phyloP scores from a whole-genome alignment of 2,888 invertebrate species.

The Stegophylla sp. region DNA sequence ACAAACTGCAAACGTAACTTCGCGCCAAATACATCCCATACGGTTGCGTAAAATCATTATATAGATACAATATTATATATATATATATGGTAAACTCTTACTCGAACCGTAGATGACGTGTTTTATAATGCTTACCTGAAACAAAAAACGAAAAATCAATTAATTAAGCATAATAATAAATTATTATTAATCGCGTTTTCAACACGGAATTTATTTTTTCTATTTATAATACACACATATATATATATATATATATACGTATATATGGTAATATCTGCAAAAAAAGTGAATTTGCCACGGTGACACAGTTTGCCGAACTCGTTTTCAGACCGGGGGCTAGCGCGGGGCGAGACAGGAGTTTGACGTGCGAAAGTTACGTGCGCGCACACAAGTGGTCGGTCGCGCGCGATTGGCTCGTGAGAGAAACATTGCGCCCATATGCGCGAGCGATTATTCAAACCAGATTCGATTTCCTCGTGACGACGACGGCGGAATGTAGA shows the following conservation, averaged over 20 bases:
- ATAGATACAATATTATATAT: not conserved
- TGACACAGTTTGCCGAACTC: slow-evolving; percentile 37
- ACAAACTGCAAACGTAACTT: not conserved
- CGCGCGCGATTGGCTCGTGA: not conserved
- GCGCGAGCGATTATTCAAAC: not conserved
- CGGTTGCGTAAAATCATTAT: not conserved
- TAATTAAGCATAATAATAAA: no score
- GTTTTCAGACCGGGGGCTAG: slow-evolving; percentile 29
- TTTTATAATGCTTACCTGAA: not conserved
- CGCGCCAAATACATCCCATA: not conserved
- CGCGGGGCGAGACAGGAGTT: not conserved
- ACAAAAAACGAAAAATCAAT: slow-evolving; percentile 10
- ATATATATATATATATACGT: not conserved
- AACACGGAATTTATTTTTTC: not conserved
- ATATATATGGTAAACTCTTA: not conserved
- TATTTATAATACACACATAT: not conserved
- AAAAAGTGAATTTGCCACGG: not conserved
- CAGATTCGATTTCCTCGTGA: slow-evolving; percentile 19
- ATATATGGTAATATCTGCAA: not conserved
- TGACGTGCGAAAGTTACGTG: slow-evolving; percentile 19
- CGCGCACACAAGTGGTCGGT: slow-evolving; percentile 29
- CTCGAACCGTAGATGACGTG: not conserved
- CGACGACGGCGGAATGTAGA: slow-evolving; percentile 23
- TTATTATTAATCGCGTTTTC: not conserved
- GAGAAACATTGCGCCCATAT: not conserved